phyloP scores from a whole-genome alignment of 1,140 invertebrate genomes.

The Drosophila ficusphila region DNA sequence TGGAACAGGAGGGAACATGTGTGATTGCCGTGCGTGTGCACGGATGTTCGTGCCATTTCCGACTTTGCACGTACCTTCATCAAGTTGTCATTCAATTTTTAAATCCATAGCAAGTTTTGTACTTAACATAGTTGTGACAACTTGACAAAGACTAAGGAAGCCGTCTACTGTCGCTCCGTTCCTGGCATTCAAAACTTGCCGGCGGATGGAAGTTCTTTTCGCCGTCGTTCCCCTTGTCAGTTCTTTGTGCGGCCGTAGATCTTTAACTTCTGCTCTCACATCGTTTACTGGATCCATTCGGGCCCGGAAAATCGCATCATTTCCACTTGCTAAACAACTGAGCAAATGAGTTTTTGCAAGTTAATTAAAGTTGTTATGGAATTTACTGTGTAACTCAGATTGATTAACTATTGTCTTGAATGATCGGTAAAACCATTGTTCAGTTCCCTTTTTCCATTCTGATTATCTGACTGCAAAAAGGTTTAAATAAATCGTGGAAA shows the following conservation, averaged over 20 bases:
- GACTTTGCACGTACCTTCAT: conserved; percentile 82
- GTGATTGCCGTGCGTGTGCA: conserved; percentile 42
- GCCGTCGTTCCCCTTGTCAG: conserved; percentile 1
- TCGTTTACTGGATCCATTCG: conserved; percentile 1
- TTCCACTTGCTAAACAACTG: conserved; percentile 6
- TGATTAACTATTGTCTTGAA: neutral
- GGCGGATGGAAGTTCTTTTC: conserved; percentile 31
- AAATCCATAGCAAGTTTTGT: conserved; percentile 82
- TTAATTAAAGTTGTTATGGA: conserved; percentile 26
- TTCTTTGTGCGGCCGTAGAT: conserved; percentile 10
- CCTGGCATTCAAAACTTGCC: conserved; percentile 66
- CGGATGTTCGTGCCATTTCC: conserved; percentile 68
- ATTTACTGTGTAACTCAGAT: neutral
- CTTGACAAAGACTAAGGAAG: conserved; percentile 74
- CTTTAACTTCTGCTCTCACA: conserved; percentile 12
- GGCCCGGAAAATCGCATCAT: conserved; percentile 17
- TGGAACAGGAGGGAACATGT: conserved; percentile 6
- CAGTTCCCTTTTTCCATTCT: too few relatives aligned
- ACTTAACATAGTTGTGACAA: conserved; percentile 83
- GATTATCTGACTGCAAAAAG: too few relatives aligned
- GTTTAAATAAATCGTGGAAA: too few relatives aligned
- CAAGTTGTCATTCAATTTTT: conserved; percentile 83
- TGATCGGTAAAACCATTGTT: neutral
- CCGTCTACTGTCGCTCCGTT: conserved; percentile 54
- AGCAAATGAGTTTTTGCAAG: conserved; percentile 7